Base-by-base conservation (phyloP, 2,888 invertebrate genomes). In the Pegoplata infirma region DNA sequence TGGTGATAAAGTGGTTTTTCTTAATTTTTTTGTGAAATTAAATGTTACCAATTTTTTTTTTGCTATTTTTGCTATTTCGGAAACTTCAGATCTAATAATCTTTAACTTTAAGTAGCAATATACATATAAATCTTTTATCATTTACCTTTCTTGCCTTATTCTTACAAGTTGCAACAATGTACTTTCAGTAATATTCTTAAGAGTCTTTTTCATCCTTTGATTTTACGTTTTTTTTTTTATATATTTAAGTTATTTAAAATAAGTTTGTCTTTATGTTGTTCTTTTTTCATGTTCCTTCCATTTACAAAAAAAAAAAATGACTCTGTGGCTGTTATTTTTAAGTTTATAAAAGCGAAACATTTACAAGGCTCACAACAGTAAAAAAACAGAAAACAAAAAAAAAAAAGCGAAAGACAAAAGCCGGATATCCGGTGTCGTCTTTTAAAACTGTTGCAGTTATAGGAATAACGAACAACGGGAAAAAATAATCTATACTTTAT, bases 401-500 rank as follows among this genome's bases (percentile, higher is more conserved):
- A 8, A 46, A 53, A 49, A 59, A 77, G 68, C 19, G 46, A 23
- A 71, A 67, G 74, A 75, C 71, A 72, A 72, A 74, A 77, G 55
- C 28, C 76, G 80, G 80, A 77, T 46, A 75, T 81, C 79, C 79
- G 80, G 74, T 61, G 68, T 77, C 63, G 72, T 77, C 69, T 61
- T 76, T n/a, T 75, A 59, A 74, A 78, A 69, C 68, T 75, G 75
- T 75, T 79, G 69, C 78, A 71, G 59, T 55, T 46, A 66, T 44
- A 53, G 53, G 14, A 59, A 53, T 32, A 73, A 56, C 32, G 55
- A 61, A 64, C 49, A 64, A 59, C 10, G 53, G 63, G 58, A 49
- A 71, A 66, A 59, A 40, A 66, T 66, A 69, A 74, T 51, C n/a
- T n/a, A n/a, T n/a, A n/a, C n/a, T n/a, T n/a, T n/a, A n/a, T n/a